Percentiles rank a stretch among this genome's conserved stretches.
phyloP scores from a whole-genome alignment of 2,113 vertebrate species.

The Entomyzon cyanotis region DNA sequence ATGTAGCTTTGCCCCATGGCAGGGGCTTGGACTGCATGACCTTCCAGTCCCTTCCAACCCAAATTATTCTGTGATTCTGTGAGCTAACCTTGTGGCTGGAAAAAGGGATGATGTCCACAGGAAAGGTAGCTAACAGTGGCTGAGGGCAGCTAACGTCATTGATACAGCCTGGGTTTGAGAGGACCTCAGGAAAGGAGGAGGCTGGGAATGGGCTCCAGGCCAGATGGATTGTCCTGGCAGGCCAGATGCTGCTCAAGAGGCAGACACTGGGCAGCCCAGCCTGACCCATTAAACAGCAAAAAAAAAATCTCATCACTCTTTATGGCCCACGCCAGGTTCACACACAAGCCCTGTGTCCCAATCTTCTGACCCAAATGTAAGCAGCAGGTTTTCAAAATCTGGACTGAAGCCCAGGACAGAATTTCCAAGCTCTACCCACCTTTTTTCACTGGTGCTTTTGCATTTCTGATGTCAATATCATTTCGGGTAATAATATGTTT shows the following conservation, averaged over 20 bases:
- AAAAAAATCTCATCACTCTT: not conserved
- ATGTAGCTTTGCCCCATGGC: not conserved
- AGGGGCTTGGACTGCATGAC: not conserved
- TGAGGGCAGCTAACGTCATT: not conserved
- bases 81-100: accelerated
- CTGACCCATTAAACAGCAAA: not conserved
- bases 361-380: not conserved
- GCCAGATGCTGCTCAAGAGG: not conserved
- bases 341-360: not conserved
- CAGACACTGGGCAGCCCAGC: not conserved
- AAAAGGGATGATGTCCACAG: not conserved
- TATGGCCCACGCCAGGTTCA: not conserved
- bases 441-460: constrained; percentile 24
- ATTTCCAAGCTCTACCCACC: not conserved
- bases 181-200: not conserved
- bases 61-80: not conserved
- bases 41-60: not conserved
- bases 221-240: not conserved
- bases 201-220: not conserved
- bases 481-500: constrained; percentile 54
- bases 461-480: constrained; percentile 46
- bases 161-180: accelerated
- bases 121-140: not conserved
- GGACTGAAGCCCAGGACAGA: not conserved
- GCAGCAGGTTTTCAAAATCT: not conserved